Base-by-base conservation (phyloP, 1,140 invertebrate species). In the Cecropterus lyciades region DNA sequence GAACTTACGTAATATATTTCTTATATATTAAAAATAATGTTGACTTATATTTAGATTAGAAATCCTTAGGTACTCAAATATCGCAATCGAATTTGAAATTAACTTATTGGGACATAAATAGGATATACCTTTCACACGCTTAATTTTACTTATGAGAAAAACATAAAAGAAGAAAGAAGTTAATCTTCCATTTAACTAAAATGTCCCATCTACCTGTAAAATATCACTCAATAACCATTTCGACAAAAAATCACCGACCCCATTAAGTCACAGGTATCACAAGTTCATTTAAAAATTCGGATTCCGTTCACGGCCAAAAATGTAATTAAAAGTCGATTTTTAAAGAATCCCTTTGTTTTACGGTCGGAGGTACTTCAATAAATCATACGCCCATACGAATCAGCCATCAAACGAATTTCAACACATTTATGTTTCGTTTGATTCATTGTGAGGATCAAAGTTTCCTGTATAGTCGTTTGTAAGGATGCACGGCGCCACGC, bases 391-490 rank as follows among this genome's bases (percentile, higher is more conserved):
- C 48, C 59, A 52, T 63, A 63, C 46, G 10, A 63, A 65, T 49
- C 53, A 45, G 56, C 55, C 48, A 53, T 69, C 46, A 59, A 69
- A 65, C 56, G 55, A 48, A 69, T 69, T 69, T 65, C 46, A 65
- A 69, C 62, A 27, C 24, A 66, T 73, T 71, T 66, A 74, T 60
- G 67, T 70, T 68, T 62, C 60, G 63, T 71, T 67, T 70, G 72
- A 82, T 79, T 79, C 77, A 79, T 73, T 15, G 33, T 33, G 43
- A 67, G 72, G 72, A 75, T 77, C 74, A 71, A 63, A 59, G 66
- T 69, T 75, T 81, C 77, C 79, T 73, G 73, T 57, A 15, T 62
- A 69, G 68, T 70, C 65, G 67, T 66, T 72, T 73, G 65, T 70
- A 72, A 37, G 46, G 57, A 62, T 62, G 16, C 57, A 8, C 30